A percentile compares a stretch with the other conserved stretches of the same genome.
Conservation (phyloP, 2,113 vertebrate genomes). For the Ovibos moschatus region DNA sequence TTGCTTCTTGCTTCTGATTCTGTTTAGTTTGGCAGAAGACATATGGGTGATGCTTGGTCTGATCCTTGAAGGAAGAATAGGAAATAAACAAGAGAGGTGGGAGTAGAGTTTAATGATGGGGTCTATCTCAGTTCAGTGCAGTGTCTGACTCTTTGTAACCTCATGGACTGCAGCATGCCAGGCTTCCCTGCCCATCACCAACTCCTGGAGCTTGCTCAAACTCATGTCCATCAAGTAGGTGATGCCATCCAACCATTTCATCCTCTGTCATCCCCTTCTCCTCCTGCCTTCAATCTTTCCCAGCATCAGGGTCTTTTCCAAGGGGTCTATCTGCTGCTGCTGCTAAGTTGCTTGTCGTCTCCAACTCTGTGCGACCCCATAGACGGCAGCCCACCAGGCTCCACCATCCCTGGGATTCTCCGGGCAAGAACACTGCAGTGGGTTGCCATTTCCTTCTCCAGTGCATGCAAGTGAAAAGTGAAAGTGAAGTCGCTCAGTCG, state of each 20-base stretch:
- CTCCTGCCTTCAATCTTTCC: background rate
- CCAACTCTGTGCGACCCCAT: no score
- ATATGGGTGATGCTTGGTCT: background rate
- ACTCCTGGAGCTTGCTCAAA: background rate
- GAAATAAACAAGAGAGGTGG: background rate
- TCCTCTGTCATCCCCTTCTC: background rate
- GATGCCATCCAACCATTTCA: background rate
- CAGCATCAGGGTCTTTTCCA: background rate
- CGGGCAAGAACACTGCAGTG: no score
- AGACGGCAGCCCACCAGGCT: no score
- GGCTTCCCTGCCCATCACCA: background rate
- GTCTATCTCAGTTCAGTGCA: background rate
- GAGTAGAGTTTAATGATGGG: background rate
- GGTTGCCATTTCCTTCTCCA: no score
- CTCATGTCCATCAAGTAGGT: background rate
- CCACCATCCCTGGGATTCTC: no score
- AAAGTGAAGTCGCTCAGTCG: no score
- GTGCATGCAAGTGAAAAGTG: no score
- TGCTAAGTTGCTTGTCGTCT: no score
- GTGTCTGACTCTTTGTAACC: background rate
- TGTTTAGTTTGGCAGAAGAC: background rate
- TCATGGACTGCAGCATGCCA: background rate
- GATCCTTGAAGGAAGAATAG: background rate
- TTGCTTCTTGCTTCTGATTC: background rate
- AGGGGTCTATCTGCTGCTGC: background rate